Evolutionary conservation across 2,888 invertebrate genomes (phyloP).

Genomic region (Chymomyza procnemis): DNA sequence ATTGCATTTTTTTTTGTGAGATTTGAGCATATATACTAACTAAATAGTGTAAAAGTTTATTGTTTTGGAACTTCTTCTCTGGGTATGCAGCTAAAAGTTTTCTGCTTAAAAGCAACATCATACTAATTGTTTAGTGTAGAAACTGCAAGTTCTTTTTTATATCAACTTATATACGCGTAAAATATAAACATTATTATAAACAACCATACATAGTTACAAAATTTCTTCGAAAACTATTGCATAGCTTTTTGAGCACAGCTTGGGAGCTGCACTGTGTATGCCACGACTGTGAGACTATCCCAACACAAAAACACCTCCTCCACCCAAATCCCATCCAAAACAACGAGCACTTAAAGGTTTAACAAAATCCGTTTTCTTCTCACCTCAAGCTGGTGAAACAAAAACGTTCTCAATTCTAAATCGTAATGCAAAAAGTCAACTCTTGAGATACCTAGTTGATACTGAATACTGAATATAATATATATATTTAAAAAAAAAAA

Average conservation of each 20-base stretch:
- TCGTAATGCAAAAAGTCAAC: slow-evolving; percentile 25
- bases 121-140: background rate
- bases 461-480: background rate
- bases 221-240: background rate
- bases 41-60: background rate
- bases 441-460: slow-evolving; percentile 46
- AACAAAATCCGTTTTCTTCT: background rate
- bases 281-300: background rate
- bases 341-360: slow-evolving; percentile 5
- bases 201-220: background rate
- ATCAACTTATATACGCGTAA: background rate
- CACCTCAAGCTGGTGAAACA: slow-evolving; percentile 6
- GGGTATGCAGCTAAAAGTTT: background rate
- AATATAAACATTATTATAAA: background rate
- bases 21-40: slow-evolving; percentile 47
- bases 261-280: background rate
- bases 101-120: background rate
- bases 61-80: slow-evolving; percentile 18
- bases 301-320: background rate
- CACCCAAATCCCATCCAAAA: background rate
- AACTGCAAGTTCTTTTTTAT: background rate
- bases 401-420: slow-evolving; percentile 4
- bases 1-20: slow-evolving; percentile 56
- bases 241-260: background rate
- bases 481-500: background rate